phyloP scores from a whole-genome alignment of 2,113 vertebrate species.

The Capreolus pygargus region DNA sequence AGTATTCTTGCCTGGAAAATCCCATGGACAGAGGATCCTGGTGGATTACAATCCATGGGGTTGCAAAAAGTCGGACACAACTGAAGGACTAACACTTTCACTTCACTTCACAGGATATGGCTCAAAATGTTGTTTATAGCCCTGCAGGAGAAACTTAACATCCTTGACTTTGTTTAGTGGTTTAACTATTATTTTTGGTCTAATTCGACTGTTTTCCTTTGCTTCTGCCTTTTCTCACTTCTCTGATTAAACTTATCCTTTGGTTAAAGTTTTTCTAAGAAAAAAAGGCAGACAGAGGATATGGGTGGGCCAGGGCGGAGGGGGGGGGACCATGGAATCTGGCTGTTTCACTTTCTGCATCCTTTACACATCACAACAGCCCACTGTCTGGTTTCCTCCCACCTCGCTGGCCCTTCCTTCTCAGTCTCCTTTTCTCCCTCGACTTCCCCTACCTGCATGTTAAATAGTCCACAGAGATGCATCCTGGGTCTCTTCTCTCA shows the following conservation, averaged over 20 bases:
- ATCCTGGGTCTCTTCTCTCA: not conserved
- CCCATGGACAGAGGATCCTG: not conserved
- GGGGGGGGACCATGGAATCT: not conserved
- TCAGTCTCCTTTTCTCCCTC: not conserved
- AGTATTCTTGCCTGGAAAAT: not conserved
- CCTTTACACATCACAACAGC: not conserved
- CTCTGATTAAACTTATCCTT: not conserved
- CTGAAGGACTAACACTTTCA: not conserved
- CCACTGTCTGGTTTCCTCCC: not conserved
- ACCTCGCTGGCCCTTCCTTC: not conserved
- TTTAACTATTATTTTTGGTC: not conserved
- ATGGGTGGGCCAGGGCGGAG: not conserved
- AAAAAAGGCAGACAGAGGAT: not conserved
- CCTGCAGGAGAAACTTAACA: not conserved
- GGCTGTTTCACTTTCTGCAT: not conserved
- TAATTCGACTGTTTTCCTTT: not conserved
- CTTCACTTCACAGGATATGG: not conserved
- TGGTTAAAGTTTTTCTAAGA: not conserved
- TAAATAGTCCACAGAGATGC: not conserved
- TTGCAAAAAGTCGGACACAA: rapidly evolving
- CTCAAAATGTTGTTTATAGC: not conserved
- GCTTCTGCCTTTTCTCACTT: not conserved
- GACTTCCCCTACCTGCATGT: not conserved
- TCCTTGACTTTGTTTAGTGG: not conserved
- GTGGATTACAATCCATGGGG: not conserved